Conservation (phyloP, 2,888 invertebrate species). For the Notodonta ziczac region DNA sequence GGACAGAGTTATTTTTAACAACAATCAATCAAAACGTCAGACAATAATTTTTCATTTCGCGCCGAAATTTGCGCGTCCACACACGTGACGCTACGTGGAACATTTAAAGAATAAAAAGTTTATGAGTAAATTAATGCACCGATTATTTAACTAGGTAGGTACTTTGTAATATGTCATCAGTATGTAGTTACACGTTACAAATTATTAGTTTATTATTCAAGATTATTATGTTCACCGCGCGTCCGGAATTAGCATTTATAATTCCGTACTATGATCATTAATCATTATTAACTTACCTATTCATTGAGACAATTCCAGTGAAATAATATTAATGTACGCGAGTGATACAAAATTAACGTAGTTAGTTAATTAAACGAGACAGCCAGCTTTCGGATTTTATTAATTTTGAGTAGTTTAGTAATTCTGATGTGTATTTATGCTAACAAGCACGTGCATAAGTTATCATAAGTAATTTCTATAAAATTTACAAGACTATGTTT, state of each 20-base stretch:
- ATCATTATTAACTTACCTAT: slow-evolving; percentile 64
- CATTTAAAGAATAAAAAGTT: slow-evolving; percentile 29
- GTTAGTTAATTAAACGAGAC: slow-evolving; percentile 14
- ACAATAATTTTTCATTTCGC: slow-evolving; percentile 48
- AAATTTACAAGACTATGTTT: no score
- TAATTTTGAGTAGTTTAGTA: not conserved
- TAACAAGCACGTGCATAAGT: no score
- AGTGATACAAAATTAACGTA: slow-evolving; percentile 35
- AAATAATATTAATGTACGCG: slow-evolving; percentile 30
- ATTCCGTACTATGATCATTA: slow-evolving; percentile 58
- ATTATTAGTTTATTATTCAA: slow-evolving; percentile 58
- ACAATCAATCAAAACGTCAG: slow-evolving; percentile 43
- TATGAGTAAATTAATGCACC: slow-evolving; percentile 52
- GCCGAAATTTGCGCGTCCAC: slow-evolving; percentile 46
- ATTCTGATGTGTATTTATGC: not conserved
- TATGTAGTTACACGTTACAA: slow-evolving; percentile 55
- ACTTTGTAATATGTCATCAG: slow-evolving; percentile 55
- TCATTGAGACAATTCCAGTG: slow-evolving; percentile 47
- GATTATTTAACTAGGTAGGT: slow-evolving; percentile 52
- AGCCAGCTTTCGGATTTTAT: not conserved
- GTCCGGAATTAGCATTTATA: slow-evolving; percentile 63
- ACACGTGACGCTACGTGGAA: slow-evolving; percentile 36
- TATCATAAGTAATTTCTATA: no score
- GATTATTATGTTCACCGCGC: slow-evolving; percentile 55
- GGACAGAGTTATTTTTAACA: slow-evolving; percentile 26